Evolutionary conservation across 2,888 invertebrate species (phyloP).

Genomic region (Campaea margaritaria): DNA sequence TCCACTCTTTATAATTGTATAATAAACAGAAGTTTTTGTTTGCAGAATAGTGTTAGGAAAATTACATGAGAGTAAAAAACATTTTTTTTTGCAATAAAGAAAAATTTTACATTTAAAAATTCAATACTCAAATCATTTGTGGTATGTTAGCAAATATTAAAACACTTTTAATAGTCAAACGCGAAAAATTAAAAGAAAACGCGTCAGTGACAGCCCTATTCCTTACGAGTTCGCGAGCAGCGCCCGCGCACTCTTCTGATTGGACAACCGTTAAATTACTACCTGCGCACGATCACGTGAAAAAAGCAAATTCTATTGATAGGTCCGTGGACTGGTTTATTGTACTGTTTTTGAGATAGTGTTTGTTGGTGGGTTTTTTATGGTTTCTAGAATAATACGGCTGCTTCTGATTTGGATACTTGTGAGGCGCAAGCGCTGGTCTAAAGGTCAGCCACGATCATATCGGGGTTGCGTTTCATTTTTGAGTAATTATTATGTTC

Average conservation of each 20-base stretch:
- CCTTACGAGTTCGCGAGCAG: conserved; percentile 34
- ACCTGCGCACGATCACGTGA: conserved; percentile 34
- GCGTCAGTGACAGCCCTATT: conserved; percentile 14
- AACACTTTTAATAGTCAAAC: too few species aligned
- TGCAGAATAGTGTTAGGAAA: too few species aligned
- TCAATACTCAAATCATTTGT: too few species aligned
- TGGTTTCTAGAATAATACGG: conserved; percentile 17
- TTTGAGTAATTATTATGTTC: not conserved
- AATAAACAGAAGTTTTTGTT: too few species aligned
- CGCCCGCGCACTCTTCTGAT: conserved; percentile 67
- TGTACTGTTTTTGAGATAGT: conserved; percentile 33
- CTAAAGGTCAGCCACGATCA: conserved; percentile 1
- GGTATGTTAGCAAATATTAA: too few species aligned
- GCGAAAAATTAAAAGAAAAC: not conserved
- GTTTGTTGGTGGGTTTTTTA: conserved; percentile 25
- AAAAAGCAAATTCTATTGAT: conserved; percentile 38
- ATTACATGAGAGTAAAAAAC: too few species aligned
- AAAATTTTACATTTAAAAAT: too few species aligned
- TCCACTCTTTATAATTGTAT: too few species aligned
- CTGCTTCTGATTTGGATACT: conserved; percentile 18
- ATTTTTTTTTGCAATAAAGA: too few species aligned
- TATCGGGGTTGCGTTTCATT: not conserved
- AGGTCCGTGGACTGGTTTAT: conserved; percentile 33
- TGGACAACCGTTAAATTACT: conserved; percentile 61
- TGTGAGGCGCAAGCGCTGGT: conserved; percentile 5